Base-by-base conservation (phyloP, 2,888 invertebrate species). In the Bursaphelenchus okinawaensis region DNA sequence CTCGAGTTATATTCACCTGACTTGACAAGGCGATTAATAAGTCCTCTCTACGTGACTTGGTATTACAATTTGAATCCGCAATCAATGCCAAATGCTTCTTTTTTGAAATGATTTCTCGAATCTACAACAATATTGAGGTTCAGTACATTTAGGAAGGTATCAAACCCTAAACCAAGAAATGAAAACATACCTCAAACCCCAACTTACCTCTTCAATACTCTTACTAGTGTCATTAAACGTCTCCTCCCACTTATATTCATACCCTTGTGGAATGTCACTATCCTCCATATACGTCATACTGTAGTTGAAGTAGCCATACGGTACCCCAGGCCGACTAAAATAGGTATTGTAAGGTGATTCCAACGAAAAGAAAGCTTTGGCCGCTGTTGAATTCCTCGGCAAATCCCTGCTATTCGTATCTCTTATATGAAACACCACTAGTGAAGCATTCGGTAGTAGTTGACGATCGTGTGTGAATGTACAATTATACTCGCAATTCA, bases 41-140 rank as follows among this genome's bases (percentile, higher is more conserved):
- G 1, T 63, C 57, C 56, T 76, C 76, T 64, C 77, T 57, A 28
- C 58, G 52, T 50, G 74, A 74, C 59, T 71, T 68, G 8, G 77
- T 76, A 7, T 24, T 27, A 64, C 78, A 78, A 63, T 78, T 73
- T 54, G 73, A 74, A 50, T 40, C 16, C 12, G 40, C 40, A 16
- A 40, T 40, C 26, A 54, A 4, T 1, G 54, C 54, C n/a, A 54
- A n/a, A n/a, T 19, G 16, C 23, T 65, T 12, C 51, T 40, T 40
- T n/a, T 40, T 40, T 12, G 16, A 16, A n/a, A 40, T 40, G 40
- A 40, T 63, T 26, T 54, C 24, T 54, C 23, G 54, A 19, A 26
- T 54, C 26, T 54, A n/a, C 16, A 54, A 54, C 1, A 54, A 27
- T 26, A n/a, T 54, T 3, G 6, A 23, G 26, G 40, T 12, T 29